Conservation (phyloP, 2,113 vertebrate genomes). For the Candoia aspera region DNA sequence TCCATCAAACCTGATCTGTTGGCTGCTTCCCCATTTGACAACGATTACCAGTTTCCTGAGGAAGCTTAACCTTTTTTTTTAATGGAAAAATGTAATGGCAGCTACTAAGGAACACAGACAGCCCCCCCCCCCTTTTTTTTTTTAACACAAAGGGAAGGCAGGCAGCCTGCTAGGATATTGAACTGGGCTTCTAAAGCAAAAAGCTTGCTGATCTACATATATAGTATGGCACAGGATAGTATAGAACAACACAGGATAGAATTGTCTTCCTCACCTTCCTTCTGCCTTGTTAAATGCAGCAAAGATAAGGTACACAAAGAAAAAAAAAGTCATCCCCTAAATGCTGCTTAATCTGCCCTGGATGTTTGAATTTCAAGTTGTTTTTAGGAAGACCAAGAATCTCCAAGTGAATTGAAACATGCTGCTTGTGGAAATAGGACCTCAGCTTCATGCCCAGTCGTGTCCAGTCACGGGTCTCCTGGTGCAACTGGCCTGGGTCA, state of each 20-base stretch:
- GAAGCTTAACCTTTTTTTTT: constrained; percentile 48
- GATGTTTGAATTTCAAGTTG: not conserved
- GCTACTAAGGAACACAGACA: constrained; percentile 2
- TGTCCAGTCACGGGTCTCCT: not conserved
- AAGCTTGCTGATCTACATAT: not conserved
- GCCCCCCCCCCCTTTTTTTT: not conserved
- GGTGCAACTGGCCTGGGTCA: not conserved
- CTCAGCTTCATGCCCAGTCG: not conserved
- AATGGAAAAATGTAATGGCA: constrained; percentile 47
- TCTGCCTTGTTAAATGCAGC: not conserved
- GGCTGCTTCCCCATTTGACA: constrained; percentile 53
- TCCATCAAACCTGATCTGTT: constrained; percentile 67
- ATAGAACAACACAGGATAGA: not conserved
- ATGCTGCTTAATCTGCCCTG: not conserved
- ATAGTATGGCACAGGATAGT: not conserved
- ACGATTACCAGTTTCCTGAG: constrained; percentile 37
- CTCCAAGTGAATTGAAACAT: not conserved
- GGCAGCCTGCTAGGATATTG: constrained; percentile 6
- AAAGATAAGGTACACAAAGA: not conserved
- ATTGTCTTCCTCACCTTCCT: not conserved
- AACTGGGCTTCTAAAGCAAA: constrained; percentile 19
- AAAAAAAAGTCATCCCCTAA: not conserved
- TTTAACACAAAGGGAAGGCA: constrained; percentile 14
- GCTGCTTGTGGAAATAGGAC: not conserved
- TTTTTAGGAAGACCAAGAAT: not conserved